Evolutionary conservation across 2,888 invertebrate species (phyloP).

Genomic region (Himalopsyche tibetana): DNA sequence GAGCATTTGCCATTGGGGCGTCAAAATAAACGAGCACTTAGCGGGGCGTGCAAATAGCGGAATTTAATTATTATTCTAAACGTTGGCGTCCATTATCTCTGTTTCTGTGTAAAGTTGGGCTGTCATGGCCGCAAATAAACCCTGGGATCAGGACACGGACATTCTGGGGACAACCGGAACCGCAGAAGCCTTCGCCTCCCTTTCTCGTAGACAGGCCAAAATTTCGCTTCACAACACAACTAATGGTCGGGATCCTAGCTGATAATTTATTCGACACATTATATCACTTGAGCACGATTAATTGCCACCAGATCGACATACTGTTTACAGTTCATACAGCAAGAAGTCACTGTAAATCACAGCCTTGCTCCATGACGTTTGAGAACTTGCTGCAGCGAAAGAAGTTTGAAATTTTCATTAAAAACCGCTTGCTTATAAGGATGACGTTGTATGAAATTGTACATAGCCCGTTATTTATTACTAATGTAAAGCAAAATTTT

Average conservation of each 20-base stretch:
- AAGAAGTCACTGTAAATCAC: too few species aligned
- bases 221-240: neutral
- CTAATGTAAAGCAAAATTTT: too few species aligned
- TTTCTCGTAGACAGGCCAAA: constrained; percentile 1
- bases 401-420: too few species aligned
- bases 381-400: too few species aligned
- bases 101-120: constrained; percentile 9
- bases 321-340: too few species aligned
- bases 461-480: too few species aligned
- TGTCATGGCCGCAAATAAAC: constrained; percentile 22
- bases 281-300: neutral
- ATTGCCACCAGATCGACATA: neutral
- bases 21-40: constrained; percentile 22
- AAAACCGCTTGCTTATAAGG: too few species aligned
- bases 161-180: constrained; percentile 10
- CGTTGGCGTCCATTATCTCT: constrained; percentile 8
- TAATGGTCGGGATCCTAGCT: neutral
- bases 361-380: too few species aligned
- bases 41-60: constrained; percentile 2
- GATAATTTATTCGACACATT: constrained; percentile 22
- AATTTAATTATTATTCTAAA: constrained; percentile 31
- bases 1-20: neutral
- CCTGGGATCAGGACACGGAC: neutral
- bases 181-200: constrained; percentile 9
- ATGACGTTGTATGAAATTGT: too few species aligned